A percentile compares a stretch with the other conserved stretches of the same genome.
Evolutionary conservation across 1,140 invertebrate genomes (phyloP).

Genomic region (Himalopsyche phryganea): DNA sequence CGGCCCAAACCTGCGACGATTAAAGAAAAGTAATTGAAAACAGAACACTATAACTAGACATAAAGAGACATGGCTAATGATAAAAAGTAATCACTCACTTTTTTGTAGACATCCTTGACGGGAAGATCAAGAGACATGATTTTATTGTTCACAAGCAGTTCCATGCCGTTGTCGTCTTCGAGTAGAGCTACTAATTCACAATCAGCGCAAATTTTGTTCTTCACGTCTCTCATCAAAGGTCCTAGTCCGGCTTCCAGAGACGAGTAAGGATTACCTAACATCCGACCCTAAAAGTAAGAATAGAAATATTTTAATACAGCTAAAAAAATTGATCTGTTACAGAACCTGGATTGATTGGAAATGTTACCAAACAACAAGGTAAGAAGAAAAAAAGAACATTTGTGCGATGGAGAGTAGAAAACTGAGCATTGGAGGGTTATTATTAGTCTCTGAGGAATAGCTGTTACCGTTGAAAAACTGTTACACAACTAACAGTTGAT

Average conservation of each 20-base stretch:
- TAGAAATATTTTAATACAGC: constrained; percentile 21
- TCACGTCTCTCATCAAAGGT: constrained; percentile 95
- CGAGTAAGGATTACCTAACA: constrained; percentile 97
- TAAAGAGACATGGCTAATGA: too few relatives aligned
- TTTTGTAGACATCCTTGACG: constrained; percentile 90
- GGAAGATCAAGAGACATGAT: constrained; percentile 95
- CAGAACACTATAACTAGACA: too few relatives aligned
- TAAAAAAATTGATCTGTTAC: too few relatives aligned
- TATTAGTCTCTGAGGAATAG: too few relatives aligned
- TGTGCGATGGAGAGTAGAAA: too few relatives aligned
- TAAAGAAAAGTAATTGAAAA: too few relatives aligned
- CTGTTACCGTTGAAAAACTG: too few relatives aligned
- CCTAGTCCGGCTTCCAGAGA: constrained; percentile 90
- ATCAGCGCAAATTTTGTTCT: constrained; percentile 97
- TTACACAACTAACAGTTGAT: too few relatives aligned
- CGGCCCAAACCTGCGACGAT: constrained; percentile 66
- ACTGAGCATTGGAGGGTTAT: too few relatives aligned
- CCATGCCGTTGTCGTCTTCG: constrained; percentile 98
- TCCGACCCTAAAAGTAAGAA: constrained; percentile 67
- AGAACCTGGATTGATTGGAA: too few relatives aligned
- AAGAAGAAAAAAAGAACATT: not conserved
- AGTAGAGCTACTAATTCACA: constrained; percentile 94
- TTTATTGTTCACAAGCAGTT: constrained; percentile 97
- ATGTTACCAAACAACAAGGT: not conserved
- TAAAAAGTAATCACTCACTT: constrained; percentile 43